A percentile compares a stretch with the other conserved stretches of the same genome.
Conservation (phyloP, 2,113 vertebrate species). For the Cyphomyrus discorhynchus region DNA sequence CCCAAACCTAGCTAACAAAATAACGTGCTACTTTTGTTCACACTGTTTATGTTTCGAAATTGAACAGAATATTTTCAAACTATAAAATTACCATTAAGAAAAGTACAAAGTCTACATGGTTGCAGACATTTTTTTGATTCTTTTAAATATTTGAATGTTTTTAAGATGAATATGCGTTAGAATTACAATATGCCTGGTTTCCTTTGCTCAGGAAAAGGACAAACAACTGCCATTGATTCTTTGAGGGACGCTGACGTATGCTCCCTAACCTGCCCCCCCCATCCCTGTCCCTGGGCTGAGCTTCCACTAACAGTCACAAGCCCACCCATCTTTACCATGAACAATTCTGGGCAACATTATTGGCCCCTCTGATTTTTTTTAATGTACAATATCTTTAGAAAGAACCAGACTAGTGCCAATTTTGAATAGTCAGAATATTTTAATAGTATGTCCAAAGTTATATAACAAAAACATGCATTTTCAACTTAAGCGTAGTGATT, state of each 20-base stretch:
- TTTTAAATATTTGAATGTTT: not conserved
- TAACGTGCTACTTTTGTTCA: not conserved
- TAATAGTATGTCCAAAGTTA: not conserved
- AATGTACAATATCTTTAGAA: not conserved
- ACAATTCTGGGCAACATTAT: constrained; percentile 8
- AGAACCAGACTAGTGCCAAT: not conserved
- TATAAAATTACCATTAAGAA: not conserved
- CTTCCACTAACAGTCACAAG: constrained; percentile 66
- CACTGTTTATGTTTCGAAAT: not conserved
- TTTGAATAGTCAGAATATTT: not conserved
- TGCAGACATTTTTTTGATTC: not conserved
- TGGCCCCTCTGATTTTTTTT: not conserved
- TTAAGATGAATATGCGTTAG: not conserved
- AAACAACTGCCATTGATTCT: not conserved
- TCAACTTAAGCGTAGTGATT: not conserved
- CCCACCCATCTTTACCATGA: constrained; percentile 73
- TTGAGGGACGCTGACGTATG: constrained; percentile 15
- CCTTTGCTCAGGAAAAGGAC: constrained; percentile 33
- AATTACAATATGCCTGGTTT: constrained; percentile 26
- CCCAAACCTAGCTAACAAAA: not conserved
- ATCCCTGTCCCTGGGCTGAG: constrained; percentile 29
- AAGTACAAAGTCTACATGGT: not conserved
- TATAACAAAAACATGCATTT: not conserved
- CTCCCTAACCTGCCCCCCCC: constrained; percentile 34
- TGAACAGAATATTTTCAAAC: not conserved